These are phyloP conservation scores for Sebastes dallii DNA, from an alignment of 2,797 vertebrate species.

Conservation along the genomic window DNA sequence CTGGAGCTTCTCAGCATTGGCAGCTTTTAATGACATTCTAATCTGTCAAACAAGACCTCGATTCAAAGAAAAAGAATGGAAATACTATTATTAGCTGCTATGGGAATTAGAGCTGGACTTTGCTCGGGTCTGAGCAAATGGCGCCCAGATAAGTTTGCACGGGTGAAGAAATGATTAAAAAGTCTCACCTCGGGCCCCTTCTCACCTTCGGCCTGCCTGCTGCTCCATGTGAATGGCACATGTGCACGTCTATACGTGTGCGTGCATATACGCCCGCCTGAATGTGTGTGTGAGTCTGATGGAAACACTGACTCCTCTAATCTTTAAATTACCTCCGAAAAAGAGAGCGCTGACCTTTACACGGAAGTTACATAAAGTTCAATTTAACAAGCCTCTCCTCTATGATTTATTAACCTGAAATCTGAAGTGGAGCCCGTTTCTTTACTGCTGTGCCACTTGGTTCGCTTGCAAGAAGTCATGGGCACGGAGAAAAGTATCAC, in stretches of 20 bases:
- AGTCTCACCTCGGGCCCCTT: conserved; percentile 55
- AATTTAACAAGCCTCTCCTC: conserved; percentile 78
- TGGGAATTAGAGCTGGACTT: conserved; percentile 34
- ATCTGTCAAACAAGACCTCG: conserved; percentile 41
- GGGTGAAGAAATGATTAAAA: conserved; percentile 70
- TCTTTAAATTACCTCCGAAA: conserved; percentile 82
- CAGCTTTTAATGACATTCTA: conserved; percentile 44
- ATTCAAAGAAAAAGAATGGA: conserved; percentile 32
- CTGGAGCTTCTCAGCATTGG: conserved; percentile 39
- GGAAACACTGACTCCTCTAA: conserved; percentile 81
- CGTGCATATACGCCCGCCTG: conserved; percentile 17
- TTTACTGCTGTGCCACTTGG: conserved; percentile 61
- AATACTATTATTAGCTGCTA: conserved; percentile 45
- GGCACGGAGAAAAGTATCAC: conserved; percentile 59
- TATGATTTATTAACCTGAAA: conserved; percentile 81
- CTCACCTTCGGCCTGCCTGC: conserved; percentile 28
- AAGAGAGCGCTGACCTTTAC: conserved; percentile 82
- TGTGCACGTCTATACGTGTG: conserved; percentile 6
- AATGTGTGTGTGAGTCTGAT: conserved; percentile 58
- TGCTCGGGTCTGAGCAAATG: conserved; percentile 50
- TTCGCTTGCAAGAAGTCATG: conserved; percentile 46
- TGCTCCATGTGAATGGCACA: conserved; percentile 31
- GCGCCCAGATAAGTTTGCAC: conserved; percentile 39
- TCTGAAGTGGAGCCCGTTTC: conserved; percentile 69
- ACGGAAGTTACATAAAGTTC: conserved; percentile 84